Percentiles rank a stretch among this genome's conserved stretches.
phyloP scores from a whole-genome alignment of 2,113 vertebrate genomes.

The Chitala chitala region DNA sequence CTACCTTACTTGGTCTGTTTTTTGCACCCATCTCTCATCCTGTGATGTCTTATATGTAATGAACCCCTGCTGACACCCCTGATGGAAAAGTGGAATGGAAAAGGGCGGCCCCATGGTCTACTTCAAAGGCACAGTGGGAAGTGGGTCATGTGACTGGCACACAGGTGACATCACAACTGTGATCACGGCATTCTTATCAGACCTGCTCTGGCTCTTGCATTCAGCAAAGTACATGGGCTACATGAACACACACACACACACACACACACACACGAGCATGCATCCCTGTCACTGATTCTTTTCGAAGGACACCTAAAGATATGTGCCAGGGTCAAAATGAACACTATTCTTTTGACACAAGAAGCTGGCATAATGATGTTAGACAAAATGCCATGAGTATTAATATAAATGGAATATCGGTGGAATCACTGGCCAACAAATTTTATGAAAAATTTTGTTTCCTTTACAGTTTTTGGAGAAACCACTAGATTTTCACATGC shows the following conservation, averaged over 20 bases:
- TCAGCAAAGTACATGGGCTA: background rate
- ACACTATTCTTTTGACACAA: background rate
- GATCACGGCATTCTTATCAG: background rate
- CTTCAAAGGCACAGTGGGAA: background rate
- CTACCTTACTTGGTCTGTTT: background rate
- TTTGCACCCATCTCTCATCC: too few species aligned
- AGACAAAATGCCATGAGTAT: background rate
- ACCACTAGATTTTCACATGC: too few species aligned
- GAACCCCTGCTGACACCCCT: background rate
- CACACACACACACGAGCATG: background rate
- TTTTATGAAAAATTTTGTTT: too few species aligned
- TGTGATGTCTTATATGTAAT: conserved; percentile 9
- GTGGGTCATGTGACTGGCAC: background rate
- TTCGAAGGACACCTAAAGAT: background rate
- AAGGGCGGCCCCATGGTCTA: background rate
- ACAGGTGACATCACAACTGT: background rate
- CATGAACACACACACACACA: background rate
- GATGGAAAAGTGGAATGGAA: background rate
- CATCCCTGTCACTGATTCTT: background rate
- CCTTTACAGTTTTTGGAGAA: too few species aligned
- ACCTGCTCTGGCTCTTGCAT: background rate
- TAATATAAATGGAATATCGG: background rate
- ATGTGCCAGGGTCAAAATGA: background rate
- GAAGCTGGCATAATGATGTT: background rate
- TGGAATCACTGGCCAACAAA: background rate